phyloP scores from a whole-genome alignment of 2,113 vertebrate species.

The Emberiza fucata region DNA sequence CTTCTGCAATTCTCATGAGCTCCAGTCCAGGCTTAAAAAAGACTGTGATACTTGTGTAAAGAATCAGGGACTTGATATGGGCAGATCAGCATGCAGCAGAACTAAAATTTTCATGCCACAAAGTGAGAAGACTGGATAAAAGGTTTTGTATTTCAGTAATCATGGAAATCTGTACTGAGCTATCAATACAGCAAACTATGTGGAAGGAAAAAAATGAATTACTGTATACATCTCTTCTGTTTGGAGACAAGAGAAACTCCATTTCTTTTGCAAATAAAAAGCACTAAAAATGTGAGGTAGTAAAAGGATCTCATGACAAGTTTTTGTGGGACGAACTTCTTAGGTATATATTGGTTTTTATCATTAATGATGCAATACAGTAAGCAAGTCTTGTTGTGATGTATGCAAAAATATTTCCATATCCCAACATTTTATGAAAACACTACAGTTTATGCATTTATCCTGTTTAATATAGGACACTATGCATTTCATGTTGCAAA shows the following conservation, averaged over 20 bases:
- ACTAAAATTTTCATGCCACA: not conserved
- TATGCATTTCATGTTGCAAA: not conserved
- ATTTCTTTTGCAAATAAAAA: not conserved
- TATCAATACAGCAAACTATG: not conserved
- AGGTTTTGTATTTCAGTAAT: not conserved
- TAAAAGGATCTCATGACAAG: not conserved
- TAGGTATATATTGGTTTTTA: not conserved
- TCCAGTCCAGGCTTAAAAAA: not conserved
- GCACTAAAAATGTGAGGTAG: accelerated
- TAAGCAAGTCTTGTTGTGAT: not conserved
- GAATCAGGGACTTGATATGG: not conserved
- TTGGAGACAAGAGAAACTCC: not conserved
- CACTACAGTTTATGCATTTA: not conserved
- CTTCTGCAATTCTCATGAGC: not conserved
- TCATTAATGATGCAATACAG: not conserved
- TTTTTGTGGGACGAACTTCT: not conserved
- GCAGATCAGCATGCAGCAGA: not conserved
- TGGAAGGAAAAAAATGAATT: not conserved
- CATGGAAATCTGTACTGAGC: not conserved
- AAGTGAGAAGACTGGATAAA: not conserved
- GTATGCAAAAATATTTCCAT: not conserved
- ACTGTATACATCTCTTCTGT: not conserved
- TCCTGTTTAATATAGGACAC: not conserved
- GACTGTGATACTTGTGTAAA: not conserved
- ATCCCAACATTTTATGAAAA: not conserved